Conservation (phyloP, 2,888 invertebrate species). For the Marasmarcha lunaedactyla region DNA sequence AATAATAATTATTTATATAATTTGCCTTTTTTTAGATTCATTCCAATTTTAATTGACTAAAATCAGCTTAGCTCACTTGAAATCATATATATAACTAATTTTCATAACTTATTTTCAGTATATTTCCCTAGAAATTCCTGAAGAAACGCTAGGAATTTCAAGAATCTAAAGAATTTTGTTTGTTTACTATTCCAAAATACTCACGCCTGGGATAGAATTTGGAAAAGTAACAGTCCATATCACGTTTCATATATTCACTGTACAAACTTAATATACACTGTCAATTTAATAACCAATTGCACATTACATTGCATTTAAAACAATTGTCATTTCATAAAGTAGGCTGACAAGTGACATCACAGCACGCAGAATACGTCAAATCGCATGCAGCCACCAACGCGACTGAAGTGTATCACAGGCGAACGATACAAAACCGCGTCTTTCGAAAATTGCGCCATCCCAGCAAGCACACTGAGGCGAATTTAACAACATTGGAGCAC, state of each 20-base stretch:
- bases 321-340: constrained; percentile 67
- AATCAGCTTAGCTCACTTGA: no score
- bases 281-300: constrained; percentile 63
- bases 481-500: constrained; percentile 68
- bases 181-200: constrained; percentile 56
- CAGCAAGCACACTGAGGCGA: constrained; percentile 67
- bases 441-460: constrained; percentile 73
- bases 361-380: constrained; percentile 69
- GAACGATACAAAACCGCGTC: constrained; percentile 70
- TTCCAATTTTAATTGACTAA: no score
- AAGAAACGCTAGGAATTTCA: constrained; percentile 8
- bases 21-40: no score
- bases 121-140: not conserved
- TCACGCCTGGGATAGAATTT: constrained; percentile 69
- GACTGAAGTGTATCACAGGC: constrained; percentile 71
- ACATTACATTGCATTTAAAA: constrained; percentile 54
- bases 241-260: constrained; percentile 51
- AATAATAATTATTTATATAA: no score
- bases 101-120: not conserved
- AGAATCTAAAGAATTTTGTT: constrained; percentile 53
- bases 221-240: constrained; percentile 70
- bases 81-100: no score
- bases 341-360: constrained; percentile 68
- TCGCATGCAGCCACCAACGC: constrained; percentile 69
- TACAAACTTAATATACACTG: constrained; percentile 54